A percentile compares a stretch with the other conserved stretches of the same genome.
Evolutionary conservation across 2,113 vertebrate genomes (phyloP).

Genomic region (Campylorhamphus procurvoides): DNA sequence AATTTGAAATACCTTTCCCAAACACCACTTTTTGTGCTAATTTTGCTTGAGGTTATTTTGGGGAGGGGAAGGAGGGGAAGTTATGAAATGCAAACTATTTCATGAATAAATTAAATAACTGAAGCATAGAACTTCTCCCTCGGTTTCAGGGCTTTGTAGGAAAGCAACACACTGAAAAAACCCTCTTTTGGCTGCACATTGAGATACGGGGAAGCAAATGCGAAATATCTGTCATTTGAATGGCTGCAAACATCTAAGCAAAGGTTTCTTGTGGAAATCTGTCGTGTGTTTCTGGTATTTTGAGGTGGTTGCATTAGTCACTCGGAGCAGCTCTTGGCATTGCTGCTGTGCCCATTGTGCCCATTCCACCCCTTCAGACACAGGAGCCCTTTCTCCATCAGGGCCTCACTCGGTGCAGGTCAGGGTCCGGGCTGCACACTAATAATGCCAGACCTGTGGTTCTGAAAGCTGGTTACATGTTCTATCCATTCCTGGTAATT

Average conservation of each 20-base stretch:
- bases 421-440: not conserved
- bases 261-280: not conserved
- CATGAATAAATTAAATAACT: not conserved
- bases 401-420: not conserved
- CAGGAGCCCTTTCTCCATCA: rapidly evolving
- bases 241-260: not conserved
- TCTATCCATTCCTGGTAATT: not conserved
- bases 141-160: not conserved
- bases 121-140: not conserved
- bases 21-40: not conserved
- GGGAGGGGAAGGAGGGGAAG: not conserved
- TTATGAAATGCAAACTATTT: not conserved
- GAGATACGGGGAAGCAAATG: not conserved
- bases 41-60: not conserved
- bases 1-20: slow-evolving; percentile 18
- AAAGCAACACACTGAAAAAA: not conserved
- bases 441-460: not conserved
- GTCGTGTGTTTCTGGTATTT: not conserved
- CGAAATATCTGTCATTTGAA: not conserved
- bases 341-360: rapidly evolving
- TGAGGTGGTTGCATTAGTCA: not conserved
- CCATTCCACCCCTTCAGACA: not conserved
- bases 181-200: not conserved
- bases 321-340: not conserved
- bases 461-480: not conserved